Base-by-base conservation (phyloP, 2,113 vertebrate genomes). In the Propithecus coquereli region DNA sequence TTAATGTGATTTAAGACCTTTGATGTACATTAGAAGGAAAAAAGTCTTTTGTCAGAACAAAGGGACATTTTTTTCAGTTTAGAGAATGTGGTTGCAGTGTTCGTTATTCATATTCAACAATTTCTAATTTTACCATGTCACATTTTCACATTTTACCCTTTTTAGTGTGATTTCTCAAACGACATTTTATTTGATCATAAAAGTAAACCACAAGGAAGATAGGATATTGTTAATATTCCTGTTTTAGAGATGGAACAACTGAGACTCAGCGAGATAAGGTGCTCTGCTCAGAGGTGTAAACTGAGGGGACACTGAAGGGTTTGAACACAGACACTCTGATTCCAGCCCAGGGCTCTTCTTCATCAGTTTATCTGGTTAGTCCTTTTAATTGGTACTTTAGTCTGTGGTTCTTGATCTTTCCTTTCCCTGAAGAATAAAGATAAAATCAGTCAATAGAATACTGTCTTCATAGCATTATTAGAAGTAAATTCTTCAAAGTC, bases 91-190 rank as follows among this genome's bases (percentile, higher is more conserved):
- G 6, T 63, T 87, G 27, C 8, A 11, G 18, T 73, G 12, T 7
- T 90, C 18, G 40, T 70, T 71, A 77, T 79, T 81, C 89, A 10
- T 25, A 25, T n/a, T 79, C 27, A 59, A 5, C 23, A 66, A 25
- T 70, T 96, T 92, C 57, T 40, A 86, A 57, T 81, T 85, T 54
- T 63, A 79, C 45, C 61, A 54, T 87, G 47, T 93, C 71, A 20
- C 9, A 54, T 79, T 81, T 97, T 76, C 43, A 88, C 45, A 61
- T 18, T 90, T 94, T 81, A 30, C 71, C 88, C n/a, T 85, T 88
- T 95, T 52, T 16, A 71, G 45, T 54, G 5, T 88, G 20, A 76
- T 59, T 91, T 86, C 30, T 95, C 52, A 81, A 91, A 59, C 4
- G 32, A 52, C 13, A 76, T 82, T 71, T 94, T 70, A 76, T 82